Base-by-base conservation (phyloP, 2,888 invertebrate genomes). In the Mycalesis mineus region DNA sequence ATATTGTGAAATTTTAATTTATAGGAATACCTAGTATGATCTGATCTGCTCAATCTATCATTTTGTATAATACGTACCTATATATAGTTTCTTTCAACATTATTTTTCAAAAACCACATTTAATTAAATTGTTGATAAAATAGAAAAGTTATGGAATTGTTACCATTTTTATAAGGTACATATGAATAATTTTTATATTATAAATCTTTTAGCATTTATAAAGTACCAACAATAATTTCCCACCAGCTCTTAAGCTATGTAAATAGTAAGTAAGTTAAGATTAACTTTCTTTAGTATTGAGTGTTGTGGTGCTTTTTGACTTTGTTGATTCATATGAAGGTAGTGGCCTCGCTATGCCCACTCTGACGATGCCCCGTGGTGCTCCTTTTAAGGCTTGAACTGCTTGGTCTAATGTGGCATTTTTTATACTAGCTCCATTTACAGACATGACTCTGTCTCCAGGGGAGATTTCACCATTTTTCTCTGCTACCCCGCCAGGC, bases 401-500 rank as follows among this genome's bases (percentile, higher is more conserved):
- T 7, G 99, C 98, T 84, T 96, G 95, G 80, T 99, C 98, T 64
- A 99, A 88, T 0, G 96, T 96, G 33, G 97, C 95, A 79, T 97
- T 97, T 74, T 96, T 96, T 68, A 99, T 92, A 76, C 94, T 93
- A 67, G 93, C 94, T 68, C 96, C 96, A 78, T 98, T 98, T 9
- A 99, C 98, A 42, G 95, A 96, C 72, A 97, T 92, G 22, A 97
- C 92, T 66, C 99, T 92, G 85, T 99, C 99, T 22, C 99, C 99
- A 0, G 99, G 99, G 68, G 97, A 96, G 64, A 99, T 93, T 60
- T 96, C 93, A 40, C 98, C 98, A 77, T 97, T 97, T 67, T 94
- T 93, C 86, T 98, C 97, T 13, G 99, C 99, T n/a, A 97, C 96
- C 36, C 99, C 99, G 58, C 98, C 98, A 33, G 99, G 98, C 56